Conservation (phyloP, 2,797 vertebrate species). For the Cirrhinus molitorella region DNA sequence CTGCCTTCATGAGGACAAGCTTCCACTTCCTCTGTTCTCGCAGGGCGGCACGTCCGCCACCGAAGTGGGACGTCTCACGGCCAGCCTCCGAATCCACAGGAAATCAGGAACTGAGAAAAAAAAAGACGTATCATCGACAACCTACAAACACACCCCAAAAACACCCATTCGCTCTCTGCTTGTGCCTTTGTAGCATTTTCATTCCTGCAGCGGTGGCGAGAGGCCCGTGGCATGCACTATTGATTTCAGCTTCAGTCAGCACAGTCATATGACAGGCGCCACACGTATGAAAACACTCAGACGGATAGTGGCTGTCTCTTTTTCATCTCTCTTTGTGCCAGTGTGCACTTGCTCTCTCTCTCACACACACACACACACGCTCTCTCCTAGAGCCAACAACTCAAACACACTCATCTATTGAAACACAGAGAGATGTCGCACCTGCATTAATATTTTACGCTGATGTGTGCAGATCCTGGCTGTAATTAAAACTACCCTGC, state of each 20-base stretch:
- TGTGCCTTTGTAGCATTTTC: constrained; percentile 48
- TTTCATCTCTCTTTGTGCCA: constrained; percentile 39
- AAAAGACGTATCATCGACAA: constrained; percentile 17
- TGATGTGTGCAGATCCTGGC: constrained; percentile 65
- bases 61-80: constrained; percentile 24
- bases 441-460: constrained; percentile 58
- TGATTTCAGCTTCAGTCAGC: constrained; percentile 54
- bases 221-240: constrained; percentile 39
- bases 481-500: constrained; percentile 72
- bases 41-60: constrained; percentile 49
- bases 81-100: constrained; percentile 4
- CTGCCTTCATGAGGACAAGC: constrained; percentile 68
- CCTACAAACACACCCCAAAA: constrained; percentile 40
- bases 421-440: constrained; percentile 63
- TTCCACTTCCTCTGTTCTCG: constrained; percentile 64
- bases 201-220: constrained; percentile 12
- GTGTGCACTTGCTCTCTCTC: constrained; percentile 12
- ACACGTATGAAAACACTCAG: constrained; percentile 49
- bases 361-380: too few species aligned
- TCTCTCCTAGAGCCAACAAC: background rate
- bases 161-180: constrained; percentile 47
- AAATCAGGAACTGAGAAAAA: constrained; percentile 21
- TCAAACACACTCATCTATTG: constrained; percentile 52
- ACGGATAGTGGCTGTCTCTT: constrained; percentile 33
- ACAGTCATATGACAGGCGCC: constrained; percentile 41